Evolutionary conservation across 2,113 vertebrate species (phyloP).

Genomic region (Pelecanus crispus): DNA sequence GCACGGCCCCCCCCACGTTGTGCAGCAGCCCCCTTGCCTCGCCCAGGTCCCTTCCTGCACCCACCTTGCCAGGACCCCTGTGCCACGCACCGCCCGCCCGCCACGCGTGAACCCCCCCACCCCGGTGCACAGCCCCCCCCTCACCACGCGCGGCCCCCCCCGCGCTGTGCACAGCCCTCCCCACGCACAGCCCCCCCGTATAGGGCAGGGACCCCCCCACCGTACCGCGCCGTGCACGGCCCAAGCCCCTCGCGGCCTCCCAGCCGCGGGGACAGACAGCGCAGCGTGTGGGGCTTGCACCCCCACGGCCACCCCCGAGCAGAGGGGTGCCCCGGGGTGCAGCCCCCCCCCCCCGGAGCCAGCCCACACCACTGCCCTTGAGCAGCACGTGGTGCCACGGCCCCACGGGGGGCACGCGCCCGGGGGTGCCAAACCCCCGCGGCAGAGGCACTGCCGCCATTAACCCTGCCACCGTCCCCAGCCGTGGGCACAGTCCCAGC

Average conservation of each 20-base stretch:
- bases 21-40: too few species aligned
- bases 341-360: too few species aligned
- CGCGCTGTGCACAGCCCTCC: not conserved
- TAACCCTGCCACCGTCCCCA: not conserved
- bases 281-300: too few species aligned
- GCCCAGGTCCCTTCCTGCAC: too few species aligned
- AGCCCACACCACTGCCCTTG: fast-evolving
- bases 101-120: too few species aligned
- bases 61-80: too few species aligned
- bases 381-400: not conserved
- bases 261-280: not conserved
- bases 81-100: too few species aligned
- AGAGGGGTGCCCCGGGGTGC: not conserved
- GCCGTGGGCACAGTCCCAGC: not conserved
- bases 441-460: not conserved
- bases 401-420: fast-evolving
- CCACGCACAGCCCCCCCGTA: not conserved
- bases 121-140: not conserved
- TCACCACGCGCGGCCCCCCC: too few species aligned
- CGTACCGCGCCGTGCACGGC: not conserved
- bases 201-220: not conserved
- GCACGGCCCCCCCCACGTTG: too few species aligned
- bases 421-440: not conserved
- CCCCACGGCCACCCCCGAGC: not conserved
- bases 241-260: not conserved